phyloP scores from a whole-genome alignment of 2,797 vertebrate species.

The Melopsittacus undulatus region DNA sequence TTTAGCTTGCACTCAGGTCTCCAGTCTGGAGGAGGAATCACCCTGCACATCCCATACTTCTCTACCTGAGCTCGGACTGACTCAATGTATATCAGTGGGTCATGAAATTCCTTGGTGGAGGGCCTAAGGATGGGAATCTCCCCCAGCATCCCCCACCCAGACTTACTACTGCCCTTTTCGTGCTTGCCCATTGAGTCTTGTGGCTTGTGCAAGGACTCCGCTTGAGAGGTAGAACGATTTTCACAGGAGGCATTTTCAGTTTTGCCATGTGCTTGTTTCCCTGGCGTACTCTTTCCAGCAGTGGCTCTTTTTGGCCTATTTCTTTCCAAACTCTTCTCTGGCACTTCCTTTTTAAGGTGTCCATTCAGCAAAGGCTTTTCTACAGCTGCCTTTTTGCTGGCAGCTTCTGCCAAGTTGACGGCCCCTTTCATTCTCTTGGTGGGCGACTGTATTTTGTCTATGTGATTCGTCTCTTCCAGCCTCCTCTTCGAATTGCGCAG shows the following conservation, averaged over 20 bases:
- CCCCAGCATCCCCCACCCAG: constrained; percentile 87
- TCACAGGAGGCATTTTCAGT: constrained; percentile 85
- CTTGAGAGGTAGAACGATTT: constrained; percentile 91
- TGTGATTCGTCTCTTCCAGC: constrained; percentile 84
- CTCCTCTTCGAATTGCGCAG: constrained; percentile 96
- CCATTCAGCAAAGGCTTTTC: constrained; percentile 87
- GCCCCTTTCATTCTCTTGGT: constrained; percentile 91
- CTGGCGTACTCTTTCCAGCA: constrained; percentile 89
- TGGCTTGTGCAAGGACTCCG: constrained; percentile 86
- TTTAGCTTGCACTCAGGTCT: constrained; percentile 98
- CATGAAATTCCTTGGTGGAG: constrained; percentile 91
- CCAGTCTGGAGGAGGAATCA: constrained; percentile 95
- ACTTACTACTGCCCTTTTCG: constrained; percentile 81
- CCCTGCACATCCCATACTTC: constrained; percentile 92
- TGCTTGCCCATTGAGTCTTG: constrained; percentile 83
- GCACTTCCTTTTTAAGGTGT: constrained; percentile 84
- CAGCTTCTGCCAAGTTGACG: constrained; percentile 81
- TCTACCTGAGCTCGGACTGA: constrained; percentile 92
- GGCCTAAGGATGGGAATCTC: constrained; percentile 92
- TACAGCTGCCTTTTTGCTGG: constrained; percentile 83
- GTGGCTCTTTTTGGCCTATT: constrained; percentile 92
- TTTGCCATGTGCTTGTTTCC: constrained; percentile 94
- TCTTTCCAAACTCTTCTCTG: constrained; percentile 85
- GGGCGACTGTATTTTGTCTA: constrained; percentile 80
- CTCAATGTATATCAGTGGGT: constrained; percentile 95